Evolutionary conservation across 2,797 vertebrate species (phyloP).

Genomic region (Oreochromis grahami): DNA sequence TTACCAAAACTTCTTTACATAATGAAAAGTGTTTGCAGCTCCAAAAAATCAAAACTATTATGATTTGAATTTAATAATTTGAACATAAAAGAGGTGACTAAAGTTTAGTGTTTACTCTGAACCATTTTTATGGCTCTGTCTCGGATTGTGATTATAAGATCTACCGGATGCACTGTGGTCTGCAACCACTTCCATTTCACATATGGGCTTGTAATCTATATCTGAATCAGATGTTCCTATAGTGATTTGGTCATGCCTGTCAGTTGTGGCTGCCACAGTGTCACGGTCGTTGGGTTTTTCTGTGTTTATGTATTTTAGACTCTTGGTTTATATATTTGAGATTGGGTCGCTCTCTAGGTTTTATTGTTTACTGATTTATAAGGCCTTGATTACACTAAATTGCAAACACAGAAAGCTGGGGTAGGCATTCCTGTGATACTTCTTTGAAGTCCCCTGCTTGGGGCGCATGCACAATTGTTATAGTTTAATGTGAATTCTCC

Average conservation of each 20-base stretch:
- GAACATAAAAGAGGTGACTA: not conserved
- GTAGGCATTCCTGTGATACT: not conserved
- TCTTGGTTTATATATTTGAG: not conserved
- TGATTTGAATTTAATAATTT: not conserved
- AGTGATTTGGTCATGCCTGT: not conserved
- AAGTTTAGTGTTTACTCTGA: not conserved
- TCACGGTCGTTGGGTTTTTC: not conserved
- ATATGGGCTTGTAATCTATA: not conserved
- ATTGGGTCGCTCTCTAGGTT: not conserved
- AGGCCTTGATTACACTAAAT: not conserved
- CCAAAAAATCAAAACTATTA: not conserved
- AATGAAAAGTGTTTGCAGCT: not conserved
- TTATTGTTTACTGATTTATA: not conserved
- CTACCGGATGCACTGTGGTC: not conserved
- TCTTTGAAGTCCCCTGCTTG: not conserved
- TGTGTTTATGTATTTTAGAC: not conserved
- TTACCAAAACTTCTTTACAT: not conserved
- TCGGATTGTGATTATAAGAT: not conserved
- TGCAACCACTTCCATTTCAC: not conserved
- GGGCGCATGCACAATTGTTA: fast-evolving
- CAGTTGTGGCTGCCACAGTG: not conserved
- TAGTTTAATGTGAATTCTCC: not conserved
- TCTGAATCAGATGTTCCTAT: not conserved
- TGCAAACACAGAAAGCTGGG: not conserved
- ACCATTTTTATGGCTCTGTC: not conserved